Conservation (phyloP, 2,113 vertebrate genomes). For the Pogona vitticeps region DNA sequence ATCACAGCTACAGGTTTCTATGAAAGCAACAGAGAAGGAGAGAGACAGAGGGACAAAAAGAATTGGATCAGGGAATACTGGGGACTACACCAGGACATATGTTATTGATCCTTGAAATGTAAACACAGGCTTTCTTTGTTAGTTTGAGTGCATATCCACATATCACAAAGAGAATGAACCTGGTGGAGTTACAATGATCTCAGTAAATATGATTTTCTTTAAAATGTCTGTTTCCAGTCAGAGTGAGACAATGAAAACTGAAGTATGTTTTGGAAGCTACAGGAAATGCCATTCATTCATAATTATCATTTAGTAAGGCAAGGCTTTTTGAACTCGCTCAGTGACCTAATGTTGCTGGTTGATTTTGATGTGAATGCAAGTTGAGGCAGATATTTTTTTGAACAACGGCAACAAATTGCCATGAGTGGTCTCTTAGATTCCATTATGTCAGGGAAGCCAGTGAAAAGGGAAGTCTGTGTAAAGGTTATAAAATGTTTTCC, state of each 20-base stretch:
- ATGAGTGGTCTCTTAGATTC: slow-evolving; percentile 51
- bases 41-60: too few species aligned
- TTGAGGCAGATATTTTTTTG: slow-evolving; percentile 43
- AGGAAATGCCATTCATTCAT: slow-evolving; percentile 21
- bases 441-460: slow-evolving; percentile 15
- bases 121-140: too few species aligned
- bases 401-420: slow-evolving; percentile 44
- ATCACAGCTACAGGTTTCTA: too few species aligned
- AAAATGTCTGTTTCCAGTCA: too few species aligned
- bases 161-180: too few species aligned
- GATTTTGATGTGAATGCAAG: slow-evolving; percentile 44
- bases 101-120: too few species aligned
- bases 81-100: too few species aligned
- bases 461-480: slow-evolving; percentile 26
- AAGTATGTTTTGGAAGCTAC: neutral
- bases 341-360: slow-evolving; percentile 27
- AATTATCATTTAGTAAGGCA: slow-evolving; percentile 16
- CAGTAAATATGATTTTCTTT: too few species aligned
- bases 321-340: slow-evolving; percentile 24
- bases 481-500: slow-evolving; percentile 50
- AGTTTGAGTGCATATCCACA: too few species aligned
- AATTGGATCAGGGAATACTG: too few species aligned
- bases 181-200: too few species aligned
- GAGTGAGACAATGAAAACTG: neutral
- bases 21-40: too few species aligned